Percentiles rank a stretch among this genome's conserved stretches.
Conservation (phyloP, 2,797 vertebrate species). For the Rhinogobio ventralis region DNA sequence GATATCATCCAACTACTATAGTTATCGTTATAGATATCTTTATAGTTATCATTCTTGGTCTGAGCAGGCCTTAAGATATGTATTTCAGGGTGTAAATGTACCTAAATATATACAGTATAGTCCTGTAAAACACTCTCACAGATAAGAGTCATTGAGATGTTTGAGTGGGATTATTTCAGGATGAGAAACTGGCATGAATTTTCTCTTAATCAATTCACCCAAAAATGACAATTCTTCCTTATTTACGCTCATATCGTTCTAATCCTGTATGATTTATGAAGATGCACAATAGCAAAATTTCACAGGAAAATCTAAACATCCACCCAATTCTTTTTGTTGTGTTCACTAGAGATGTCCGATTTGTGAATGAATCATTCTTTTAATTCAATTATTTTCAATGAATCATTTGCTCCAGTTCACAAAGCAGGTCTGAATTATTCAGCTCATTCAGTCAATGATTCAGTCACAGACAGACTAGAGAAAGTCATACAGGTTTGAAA, state of each 20-base stretch:
- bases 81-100: neutral
- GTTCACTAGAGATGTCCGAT: neutral
- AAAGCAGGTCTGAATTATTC: neutral
- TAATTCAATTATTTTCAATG: neutral
- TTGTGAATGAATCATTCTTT: neutral
- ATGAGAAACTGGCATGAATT: conserved; percentile 2
- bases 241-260: neutral
- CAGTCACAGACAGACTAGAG: neutral
- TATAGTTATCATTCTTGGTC: neutral
- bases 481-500: conserved; percentile 11
- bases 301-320: neutral
- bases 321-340: neutral
- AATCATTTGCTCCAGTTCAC: neutral
- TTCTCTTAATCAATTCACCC: conserved; percentile 8
- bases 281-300: neutral
- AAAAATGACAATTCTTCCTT: neutral
- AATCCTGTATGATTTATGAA: conserved; percentile 3
- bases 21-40: neutral
- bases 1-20: neutral
- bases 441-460: neutral
- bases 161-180: neutral
- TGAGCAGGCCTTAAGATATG: neutral
- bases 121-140: neutral
- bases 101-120: neutral
- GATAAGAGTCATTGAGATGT: conserved; percentile 3